A percentile compares a stretch with the other conserved stretches of the same genome.
Conservation (phyloP, 2,113 vertebrate species). For the Hiodon tergisus region DNA sequence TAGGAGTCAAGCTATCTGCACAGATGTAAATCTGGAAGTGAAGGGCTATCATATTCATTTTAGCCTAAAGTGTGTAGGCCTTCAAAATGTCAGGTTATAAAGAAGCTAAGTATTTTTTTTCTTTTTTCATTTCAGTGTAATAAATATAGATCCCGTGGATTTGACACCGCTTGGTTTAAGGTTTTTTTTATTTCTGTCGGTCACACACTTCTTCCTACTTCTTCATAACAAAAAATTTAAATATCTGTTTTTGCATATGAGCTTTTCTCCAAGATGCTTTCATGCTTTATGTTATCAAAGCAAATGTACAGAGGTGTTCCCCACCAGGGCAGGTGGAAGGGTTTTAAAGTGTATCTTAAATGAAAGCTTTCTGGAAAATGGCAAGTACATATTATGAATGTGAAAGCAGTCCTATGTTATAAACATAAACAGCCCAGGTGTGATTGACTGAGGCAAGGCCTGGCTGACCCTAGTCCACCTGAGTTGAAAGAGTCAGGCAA, state of each 20-base stretch:
- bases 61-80: constrained; percentile 21
- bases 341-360: not conserved
- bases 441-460: not conserved
- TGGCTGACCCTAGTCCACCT: constrained; percentile 29
- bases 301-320: not conserved
- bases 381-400: not conserved
- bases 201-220: not conserved
- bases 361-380: not conserved
- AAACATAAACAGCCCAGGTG: not conserved
- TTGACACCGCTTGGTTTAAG: not conserved
- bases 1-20: constrained; percentile 40
- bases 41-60: constrained; percentile 31
- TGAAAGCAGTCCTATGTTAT: not conserved
- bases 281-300: not conserved
- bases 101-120: not conserved
- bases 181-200: constrained; percentile 2
- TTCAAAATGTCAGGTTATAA: constrained; percentile 30
- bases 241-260: not conserved
- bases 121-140: not conserved
- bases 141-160: not conserved
- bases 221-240: not conserved
- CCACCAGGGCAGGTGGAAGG: not conserved
- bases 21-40: constrained; percentile 47
- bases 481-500: constrained; percentile 41
- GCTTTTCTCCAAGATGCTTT: not conserved